A percentile compares a stretch with the other conserved stretches of the same genome.
phyloP scores from a whole-genome alignment of 2,113 vertebrate species.

The Ariopsis seemanni region DNA sequence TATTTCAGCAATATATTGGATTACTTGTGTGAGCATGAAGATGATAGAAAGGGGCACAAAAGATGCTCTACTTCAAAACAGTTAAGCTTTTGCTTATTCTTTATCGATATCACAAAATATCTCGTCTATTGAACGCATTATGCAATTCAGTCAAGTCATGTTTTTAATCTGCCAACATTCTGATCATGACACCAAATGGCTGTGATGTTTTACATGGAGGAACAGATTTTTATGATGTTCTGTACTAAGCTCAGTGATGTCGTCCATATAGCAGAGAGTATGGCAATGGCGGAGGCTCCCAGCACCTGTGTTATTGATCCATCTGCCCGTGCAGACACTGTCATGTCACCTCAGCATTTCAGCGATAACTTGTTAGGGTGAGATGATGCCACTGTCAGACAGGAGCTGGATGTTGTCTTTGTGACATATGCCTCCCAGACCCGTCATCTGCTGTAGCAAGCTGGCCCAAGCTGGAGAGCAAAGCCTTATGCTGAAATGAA shows the following conservation, averaged over 20 bases:
- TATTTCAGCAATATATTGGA: slow-evolving; percentile 75
- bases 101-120: background rate
- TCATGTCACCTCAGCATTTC: slow-evolving; percentile 76
- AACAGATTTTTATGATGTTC: slow-evolving; percentile 8
- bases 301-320: slow-evolving; percentile 73
- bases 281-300: slow-evolving; percentile 66
- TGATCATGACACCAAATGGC: background rate
- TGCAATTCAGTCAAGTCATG: background rate
- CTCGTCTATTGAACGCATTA: background rate
- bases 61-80: slow-evolving; percentile 26
- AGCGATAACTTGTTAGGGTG: slow-evolving; percentile 76
- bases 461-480: slow-evolving; percentile 46
- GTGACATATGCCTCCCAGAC: slow-evolving; percentile 67
- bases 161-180: background rate
- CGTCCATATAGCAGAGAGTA: slow-evolving; percentile 41
- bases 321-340: slow-evolving; percentile 76
- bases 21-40: slow-evolving; percentile 73
- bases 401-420: slow-evolving; percentile 57
- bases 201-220: slow-evolving; percentile 9
- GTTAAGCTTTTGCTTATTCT: slow-evolving; percentile 25
- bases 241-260: slow-evolving; percentile 23
- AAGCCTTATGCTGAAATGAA: slow-evolving; percentile 44
- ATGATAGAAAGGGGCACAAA: slow-evolving; percentile 56
- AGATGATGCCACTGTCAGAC: slow-evolving; percentile 75
- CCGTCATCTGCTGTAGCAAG: slow-evolving; percentile 59